Evolutionary conservation across 2,797 vertebrate species (phyloP), one percentile per base, ranked within the genome.

Genomic region (Luscinia luscinia): DNA sequence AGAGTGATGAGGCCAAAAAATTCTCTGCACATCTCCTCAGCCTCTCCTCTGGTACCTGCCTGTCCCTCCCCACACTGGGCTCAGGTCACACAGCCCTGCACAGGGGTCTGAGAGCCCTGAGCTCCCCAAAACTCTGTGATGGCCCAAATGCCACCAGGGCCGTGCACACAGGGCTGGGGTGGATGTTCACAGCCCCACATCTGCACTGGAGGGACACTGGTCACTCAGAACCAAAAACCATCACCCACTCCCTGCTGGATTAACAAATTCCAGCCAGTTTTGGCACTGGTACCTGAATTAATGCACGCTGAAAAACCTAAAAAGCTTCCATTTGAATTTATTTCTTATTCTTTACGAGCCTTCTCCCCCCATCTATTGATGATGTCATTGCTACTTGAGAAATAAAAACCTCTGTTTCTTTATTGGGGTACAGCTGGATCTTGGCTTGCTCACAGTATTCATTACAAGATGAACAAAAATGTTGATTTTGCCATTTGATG

Each of bases 401-500:
- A 91, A 83, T 38, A 49, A 68, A 76, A 28, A 11, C 32, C 32
- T 54, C 40, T 38, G 18, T 68, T 57, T 69, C 34, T 51, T 38
- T 73, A 0, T 1, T 59, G 38, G 14, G 63, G n/a, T 81, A 23
- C 16, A 79, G 43, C 43, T 90, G 41, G 38, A 51, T 64, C 55
- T 85, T 87, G 74, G 20, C n/a, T 78, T 91, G 58, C 74, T 90
- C 28, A 36, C 6, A 55, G 38, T 61, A 28, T 52, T 87, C 46
- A 62, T 87, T 86, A 92, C 63, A 36, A 30, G 22, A 66, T 57
- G 7, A 82, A 76, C 3, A 76, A 80, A 68, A 93, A 68, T 43
- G 85, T 94, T 82, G 79, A 79, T 93, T 95, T 93, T 87, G 57
- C 40, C 72, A 20, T 69, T 90, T 59, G 59, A 75, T 86, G 32